Percentiles rank a stretch among this genome's conserved stretches.
Conservation (phyloP, 2,888 invertebrate species). For the Labia minor region DNA sequence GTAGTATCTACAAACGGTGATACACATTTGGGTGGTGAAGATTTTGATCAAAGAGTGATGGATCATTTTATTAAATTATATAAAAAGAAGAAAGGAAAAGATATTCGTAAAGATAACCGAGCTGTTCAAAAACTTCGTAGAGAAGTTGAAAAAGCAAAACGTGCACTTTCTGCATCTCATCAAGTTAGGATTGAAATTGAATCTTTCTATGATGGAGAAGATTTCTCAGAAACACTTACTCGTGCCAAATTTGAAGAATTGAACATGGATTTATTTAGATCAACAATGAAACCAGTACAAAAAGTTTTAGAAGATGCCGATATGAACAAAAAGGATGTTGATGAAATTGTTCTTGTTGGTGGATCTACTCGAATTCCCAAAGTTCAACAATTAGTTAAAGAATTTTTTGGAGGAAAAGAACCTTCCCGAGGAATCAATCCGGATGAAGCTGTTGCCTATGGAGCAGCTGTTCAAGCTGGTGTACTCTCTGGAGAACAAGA, state of each 20-base stretch:
- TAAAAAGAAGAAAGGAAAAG: conserved; percentile 98
- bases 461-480: conserved; percentile 97
- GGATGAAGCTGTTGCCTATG: conserved; percentile 97
- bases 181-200: conserved; percentile 98
- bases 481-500: conserved; percentile 96
- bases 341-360: conserved; percentile 97
- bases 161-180: conserved; percentile 86
- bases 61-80: conserved; percentile 97
- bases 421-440: conserved; percentile 97
- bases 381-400: conserved; percentile 84
- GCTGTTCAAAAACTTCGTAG: conserved; percentile 93
- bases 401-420: conserved; percentile 96
- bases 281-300: conserved; percentile 89
- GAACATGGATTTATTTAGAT: conserved; percentile 85
- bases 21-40: conserved; percentile 97
- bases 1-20: conserved; percentile 86
- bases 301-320: conserved; percentile 98
- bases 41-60: conserved; percentile 97
- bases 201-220: conserved; percentile 95
- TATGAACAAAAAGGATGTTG: conserved; percentile 95
- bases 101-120: conserved; percentile 86
- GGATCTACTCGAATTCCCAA: conserved; percentile 99
- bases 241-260: conserved; percentile 98
- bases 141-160: conserved; percentile 95
- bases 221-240: conserved; percentile 95